phyloP scores from a whole-genome alignment of 1,140 invertebrate genomes.

The Caenorhabditis latens region DNA sequence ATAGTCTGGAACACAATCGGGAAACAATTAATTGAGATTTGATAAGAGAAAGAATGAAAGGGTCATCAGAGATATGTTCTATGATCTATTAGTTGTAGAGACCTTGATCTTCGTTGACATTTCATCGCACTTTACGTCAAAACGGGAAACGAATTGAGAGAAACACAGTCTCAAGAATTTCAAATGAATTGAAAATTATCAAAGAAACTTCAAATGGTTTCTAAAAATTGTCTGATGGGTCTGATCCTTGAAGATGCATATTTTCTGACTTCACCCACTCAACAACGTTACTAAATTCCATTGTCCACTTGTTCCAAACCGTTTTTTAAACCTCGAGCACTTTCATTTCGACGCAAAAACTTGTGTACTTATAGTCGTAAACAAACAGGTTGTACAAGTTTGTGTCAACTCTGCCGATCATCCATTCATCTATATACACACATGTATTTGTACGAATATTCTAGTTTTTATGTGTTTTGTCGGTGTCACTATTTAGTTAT shows the following conservation, averaged over 20 bases:
- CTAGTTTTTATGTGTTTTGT: slow-evolving; percentile 31
- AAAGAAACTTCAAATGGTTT: slow-evolving; percentile 1
- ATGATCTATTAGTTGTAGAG: slow-evolving; percentile 3
- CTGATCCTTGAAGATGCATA: background rate
- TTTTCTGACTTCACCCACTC: background rate
- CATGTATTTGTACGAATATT: background rate
- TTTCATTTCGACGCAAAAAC: background rate
- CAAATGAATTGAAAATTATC: background rate
- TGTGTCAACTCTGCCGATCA: slow-evolving; percentile 38
- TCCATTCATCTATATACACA: slow-evolving; percentile 6
- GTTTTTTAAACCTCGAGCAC: slow-evolving; percentile 6
- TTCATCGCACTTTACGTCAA: background rate
- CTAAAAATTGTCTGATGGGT: background rate
- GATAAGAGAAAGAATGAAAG: background rate
- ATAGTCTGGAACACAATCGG: slow-evolving; percentile 15
- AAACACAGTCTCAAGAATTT: background rate
- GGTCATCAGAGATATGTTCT: background rate
- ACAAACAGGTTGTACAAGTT: slow-evolving; percentile 37
- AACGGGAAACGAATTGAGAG: background rate
- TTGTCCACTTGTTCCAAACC: background rate
- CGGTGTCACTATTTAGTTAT: background rate
- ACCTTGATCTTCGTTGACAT: slow-evolving; percentile 8
- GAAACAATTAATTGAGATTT: background rate
- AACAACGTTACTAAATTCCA: background rate
- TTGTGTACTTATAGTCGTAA: slow-evolving; percentile 18